These are phyloP conservation scores for Nibea coibor DNA, from an alignment of 2,113 vertebrate species.

Conservation along the genomic window DNA sequence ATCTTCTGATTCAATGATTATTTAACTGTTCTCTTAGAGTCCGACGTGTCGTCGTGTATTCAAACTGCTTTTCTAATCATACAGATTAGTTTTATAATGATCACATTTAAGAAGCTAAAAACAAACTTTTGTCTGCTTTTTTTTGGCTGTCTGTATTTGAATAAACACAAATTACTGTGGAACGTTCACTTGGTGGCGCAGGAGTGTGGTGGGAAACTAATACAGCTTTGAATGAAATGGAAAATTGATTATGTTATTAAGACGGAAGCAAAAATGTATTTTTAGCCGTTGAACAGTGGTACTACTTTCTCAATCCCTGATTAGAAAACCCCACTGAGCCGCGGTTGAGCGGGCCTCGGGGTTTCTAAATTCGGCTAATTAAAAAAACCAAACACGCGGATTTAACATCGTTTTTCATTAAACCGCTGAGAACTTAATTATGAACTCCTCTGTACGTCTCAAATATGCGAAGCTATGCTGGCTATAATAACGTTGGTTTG, in stretches of 20 bases:
- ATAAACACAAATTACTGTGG: not conserved
- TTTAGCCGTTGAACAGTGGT: slow-evolving; percentile 1
- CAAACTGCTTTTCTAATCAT: not conserved
- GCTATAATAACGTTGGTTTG: slow-evolving; percentile 22
- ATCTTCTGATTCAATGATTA: not conserved
- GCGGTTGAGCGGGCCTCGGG: not conserved
- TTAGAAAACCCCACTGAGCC: slow-evolving; percentile 27
- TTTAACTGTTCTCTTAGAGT: not conserved
- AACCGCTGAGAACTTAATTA: slow-evolving; percentile 41
- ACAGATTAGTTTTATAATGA: not conserved
- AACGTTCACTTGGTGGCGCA: not conserved
- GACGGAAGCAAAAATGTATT: slow-evolving; percentile 4
- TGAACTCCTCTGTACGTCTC: slow-evolving; percentile 5
- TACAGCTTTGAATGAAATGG: slow-evolving; percentile 1
- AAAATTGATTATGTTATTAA: slow-evolving; percentile 24
- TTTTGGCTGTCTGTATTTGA: not conserved
- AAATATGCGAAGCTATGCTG: slow-evolving; percentile 40
- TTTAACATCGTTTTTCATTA: slow-evolving; percentile 35
- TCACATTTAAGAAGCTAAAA: not conserved
- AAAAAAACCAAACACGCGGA: slow-evolving; percentile 22
- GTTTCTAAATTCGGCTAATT: slow-evolving; percentile 41
- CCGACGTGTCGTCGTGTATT: not conserved
- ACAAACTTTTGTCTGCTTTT: not conserved
- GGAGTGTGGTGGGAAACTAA: slow-evolving; percentile 14
- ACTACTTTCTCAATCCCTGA: slow-evolving; percentile 14